Base-by-base conservation (phyloP, 2,113 vertebrate species). In the Alaudala cheleensis region DNA sequence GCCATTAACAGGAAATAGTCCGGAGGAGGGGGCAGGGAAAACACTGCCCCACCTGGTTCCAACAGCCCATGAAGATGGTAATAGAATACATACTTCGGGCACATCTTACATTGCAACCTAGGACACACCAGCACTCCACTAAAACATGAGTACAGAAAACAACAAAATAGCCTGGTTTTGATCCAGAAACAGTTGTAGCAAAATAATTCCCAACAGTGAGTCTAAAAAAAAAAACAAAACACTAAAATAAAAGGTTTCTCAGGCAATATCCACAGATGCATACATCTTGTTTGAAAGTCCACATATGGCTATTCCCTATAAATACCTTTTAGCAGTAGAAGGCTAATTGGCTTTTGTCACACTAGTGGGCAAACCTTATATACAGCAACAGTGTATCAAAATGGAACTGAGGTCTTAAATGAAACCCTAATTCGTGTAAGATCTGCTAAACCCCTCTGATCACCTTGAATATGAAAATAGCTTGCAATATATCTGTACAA, bases 321-420 rank as follows among this genome's bases (percentile, higher is more conserved):
- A 76, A 57, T 25, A 65, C 4, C 4, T n/a, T 40, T 34, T 47
- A 65, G 31, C 25, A 49, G 37, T 18, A 67, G 44, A 4, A 51
- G 33, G 26, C 7, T 26, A 67, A 39, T 3, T 28, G 26, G 18
- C 28, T 58, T 64, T 73, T 49, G 3, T 9, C 61, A 64, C 0
- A 0, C 8, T 23, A n/a, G 3, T 6, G 2, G 33, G 49, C 44
- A 86, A 88, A 53, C 11, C 15, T 19, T 21, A 0, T 11, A n/a
- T 3, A 21, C 9, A 78, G 42, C 39, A 90, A 61, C 3, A 81
- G 5, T 2, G 0, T 12, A 57, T 11, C 17, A 60, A 80, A 90
- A 62, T 2, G 6, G 8, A 92, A 95, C 18, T 18, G 13, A 0
- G 19, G 37, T 80, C 57, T 69, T 29, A 83, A 95, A 73, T 31